phyloP scores from a whole-genome alignment of 1,140 invertebrate species.

The Brachionus manjavacas region DNA sequence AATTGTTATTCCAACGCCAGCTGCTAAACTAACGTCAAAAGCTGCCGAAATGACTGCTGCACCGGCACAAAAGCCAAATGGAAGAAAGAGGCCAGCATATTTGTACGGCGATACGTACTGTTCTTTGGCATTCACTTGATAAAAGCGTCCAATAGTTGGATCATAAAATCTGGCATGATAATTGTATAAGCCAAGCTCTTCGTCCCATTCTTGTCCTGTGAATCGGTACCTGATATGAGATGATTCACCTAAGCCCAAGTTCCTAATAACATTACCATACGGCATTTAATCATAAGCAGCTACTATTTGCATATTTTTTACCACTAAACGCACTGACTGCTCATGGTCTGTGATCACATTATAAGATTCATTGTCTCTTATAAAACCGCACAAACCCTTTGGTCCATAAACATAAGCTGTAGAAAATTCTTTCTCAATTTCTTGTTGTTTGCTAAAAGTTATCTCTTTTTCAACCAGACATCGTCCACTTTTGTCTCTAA shows the following conservation, averaged over 20 bases:
- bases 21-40: too few relatives aligned
- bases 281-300: slow-evolving; percentile 24
- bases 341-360: slow-evolving; percentile 2
- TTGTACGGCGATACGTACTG: too few relatives aligned
- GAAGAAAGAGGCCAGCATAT: too few relatives aligned
- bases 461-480: slow-evolving; percentile 20
- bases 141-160: too few relatives aligned
- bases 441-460: not conserved
- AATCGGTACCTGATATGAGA: too few relatives aligned
- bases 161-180: slow-evolving; percentile 17
- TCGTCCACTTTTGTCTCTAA: too few relatives aligned
- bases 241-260: not conserved
- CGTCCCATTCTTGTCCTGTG: slow-evolving; percentile 22
- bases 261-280: not conserved
- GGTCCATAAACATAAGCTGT: not conserved
- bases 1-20: too few relatives aligned
- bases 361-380: not conserved
- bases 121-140: too few relatives aligned
- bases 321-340: not conserved
- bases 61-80: too few relatives aligned
- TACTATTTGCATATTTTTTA: not conserved
- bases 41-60: too few relatives aligned
- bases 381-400: not conserved
- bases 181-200: slow-evolving; percentile 12
- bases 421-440: not conserved